phyloP scores from a whole-genome alignment of 1,140 invertebrate species.

The Anadara kagoshimensis region DNA sequence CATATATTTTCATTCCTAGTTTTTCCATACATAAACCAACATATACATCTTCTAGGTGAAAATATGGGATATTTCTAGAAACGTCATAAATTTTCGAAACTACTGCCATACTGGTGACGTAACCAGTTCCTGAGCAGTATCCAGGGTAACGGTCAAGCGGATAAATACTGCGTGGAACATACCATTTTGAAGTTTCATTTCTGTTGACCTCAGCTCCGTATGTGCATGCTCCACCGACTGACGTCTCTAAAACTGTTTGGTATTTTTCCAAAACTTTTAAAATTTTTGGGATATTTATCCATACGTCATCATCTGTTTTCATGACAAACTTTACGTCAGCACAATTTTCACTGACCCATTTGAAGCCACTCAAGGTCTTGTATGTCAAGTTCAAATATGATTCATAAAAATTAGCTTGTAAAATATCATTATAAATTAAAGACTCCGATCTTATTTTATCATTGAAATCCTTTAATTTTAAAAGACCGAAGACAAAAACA shows the following conservation, averaged over 20 bases:
- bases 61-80: constrained; percentile 44
- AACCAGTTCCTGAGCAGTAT: constrained; percentile 73
- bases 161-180: constrained; percentile 49
- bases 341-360: constrained; percentile 83
- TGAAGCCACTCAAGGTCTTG: constrained; percentile 87
- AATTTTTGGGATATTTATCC: constrained; percentile 63
- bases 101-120: constrained; percentile 67
- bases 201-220: background rate
- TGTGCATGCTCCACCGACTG: background rate
- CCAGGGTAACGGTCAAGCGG: constrained; percentile 67
- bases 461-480: background rate
- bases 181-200: background rate
- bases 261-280: background rate
- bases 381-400: constrained; percentile 88
- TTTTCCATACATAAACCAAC: background rate
- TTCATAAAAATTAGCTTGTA: constrained; percentile 86
- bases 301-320: constrained; percentile 76
- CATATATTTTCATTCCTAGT: background rate
- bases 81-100: constrained; percentile 60
- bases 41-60: constrained; percentile 14
- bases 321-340: constrained; percentile 74
- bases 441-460: constrained; percentile 75
- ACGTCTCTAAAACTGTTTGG: background rate
- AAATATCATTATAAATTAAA: constrained; percentile 79
- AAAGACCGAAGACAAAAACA: constrained; percentile 31